Evolutionary conservation across 2,113 vertebrate species (phyloP), one percentile per base, ranked within the genome.

Genomic region (Micronycteris hirsuta): DNA sequence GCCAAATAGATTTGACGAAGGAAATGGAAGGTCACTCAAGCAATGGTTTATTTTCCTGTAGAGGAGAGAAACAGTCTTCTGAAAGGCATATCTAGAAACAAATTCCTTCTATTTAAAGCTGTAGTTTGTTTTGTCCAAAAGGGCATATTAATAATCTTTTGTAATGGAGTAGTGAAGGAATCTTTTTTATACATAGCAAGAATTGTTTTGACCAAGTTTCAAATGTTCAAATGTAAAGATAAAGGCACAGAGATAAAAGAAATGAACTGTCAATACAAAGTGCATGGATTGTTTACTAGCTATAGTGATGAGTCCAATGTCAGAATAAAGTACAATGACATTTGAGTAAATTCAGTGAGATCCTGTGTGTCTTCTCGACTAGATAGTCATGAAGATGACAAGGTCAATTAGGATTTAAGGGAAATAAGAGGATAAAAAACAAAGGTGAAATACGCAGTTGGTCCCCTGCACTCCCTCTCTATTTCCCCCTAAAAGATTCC

Each of bases 1-100:
- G 31, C 33, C 45, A 54, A 61, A 28, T 84, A 77, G 45, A 94
- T 16, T 91, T 94, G 68, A 96, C 93, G 41, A 80, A 49, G n/a
- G 68, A 96, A 93, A 83, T 82, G 45, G 52, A 93, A 95, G 45
- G 41, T 56, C 28, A 91, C n/a, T 83, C 28, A 76, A 89, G 38
- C 63, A 54, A 80, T 45, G 56, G 47, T 58, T 54, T 87, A 20
- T 78, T 92, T 93, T 90, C 65, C 58, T 95, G 12, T 12, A 36
- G 14, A 58, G 6, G 12, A 67, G 13, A 65, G 17, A 65, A 10
- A 2, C 15, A 86, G 31, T 88, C 45, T 43, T 94, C 86, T 54
- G 61, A 89, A 81, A 56, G 22, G 49, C n/a, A 20, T 89, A 54
- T 77, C 47, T 52, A 61, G 70, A 81, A 93, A 45, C 49, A 77